Evolutionary conservation across 2,113 vertebrate species (phyloP).

Genomic region (Nanorana parkeri): DNA sequence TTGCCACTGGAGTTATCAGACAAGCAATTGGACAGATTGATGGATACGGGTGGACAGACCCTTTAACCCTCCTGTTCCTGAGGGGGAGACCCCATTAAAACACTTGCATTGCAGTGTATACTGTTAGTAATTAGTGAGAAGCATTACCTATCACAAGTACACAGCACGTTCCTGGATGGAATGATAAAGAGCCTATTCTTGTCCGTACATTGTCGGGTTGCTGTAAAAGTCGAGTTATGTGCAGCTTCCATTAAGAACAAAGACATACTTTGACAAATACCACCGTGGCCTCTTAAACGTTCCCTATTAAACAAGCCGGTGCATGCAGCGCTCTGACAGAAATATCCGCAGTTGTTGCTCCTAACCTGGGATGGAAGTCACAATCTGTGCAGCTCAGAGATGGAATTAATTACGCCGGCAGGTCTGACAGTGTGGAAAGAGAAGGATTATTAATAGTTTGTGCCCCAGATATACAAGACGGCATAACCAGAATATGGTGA

Average conservation of each 20-base stretch:
- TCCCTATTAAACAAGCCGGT: slow-evolving; percentile 9
- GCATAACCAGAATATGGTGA: too few species aligned
- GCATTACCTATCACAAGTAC: not conserved
- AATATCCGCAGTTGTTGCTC: slow-evolving; percentile 16
- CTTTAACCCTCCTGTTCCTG: not conserved
- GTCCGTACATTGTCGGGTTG: not conserved
- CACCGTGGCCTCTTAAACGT: slow-evolving; percentile 9
- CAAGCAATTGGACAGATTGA: too few species aligned
- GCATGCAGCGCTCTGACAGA: not conserved
- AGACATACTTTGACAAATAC: slow-evolving; percentile 31
- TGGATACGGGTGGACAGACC: too few species aligned
- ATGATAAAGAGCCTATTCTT: slow-evolving; percentile 34
- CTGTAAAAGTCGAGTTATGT: slow-evolving; percentile 25
- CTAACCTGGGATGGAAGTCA: slow-evolving; percentile 3
- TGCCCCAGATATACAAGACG: too few species aligned
- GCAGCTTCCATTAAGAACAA: slow-evolving; percentile 31
- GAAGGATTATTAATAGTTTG: too few species aligned
- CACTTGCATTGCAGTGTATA: not conserved
- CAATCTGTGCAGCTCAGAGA: not conserved
- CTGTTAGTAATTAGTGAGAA: slow-evolving; percentile 15
- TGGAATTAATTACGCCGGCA: too few species aligned
- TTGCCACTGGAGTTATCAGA: too few species aligned
- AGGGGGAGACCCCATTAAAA: not conserved
- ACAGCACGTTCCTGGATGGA: not conserved
- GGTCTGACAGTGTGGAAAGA: too few species aligned